These are phyloP conservation scores for Drosophila multiciliata DNA, from an alignment of 2,888 invertebrate genomes.

Conservation along the genomic window DNA sequence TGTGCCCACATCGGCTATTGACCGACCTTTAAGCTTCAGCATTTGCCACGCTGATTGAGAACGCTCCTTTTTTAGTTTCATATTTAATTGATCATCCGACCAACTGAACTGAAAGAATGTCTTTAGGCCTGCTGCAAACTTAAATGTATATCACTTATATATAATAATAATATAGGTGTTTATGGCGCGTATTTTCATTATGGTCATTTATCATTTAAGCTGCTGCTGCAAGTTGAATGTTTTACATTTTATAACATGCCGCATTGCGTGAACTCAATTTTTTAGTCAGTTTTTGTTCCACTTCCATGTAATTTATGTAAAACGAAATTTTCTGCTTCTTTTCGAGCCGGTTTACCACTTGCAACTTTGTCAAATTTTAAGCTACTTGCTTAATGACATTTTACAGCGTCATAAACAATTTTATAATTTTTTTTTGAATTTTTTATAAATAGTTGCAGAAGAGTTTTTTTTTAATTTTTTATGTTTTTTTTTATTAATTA, in stretches of 20 bases:
- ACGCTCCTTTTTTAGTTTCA: slow-evolving; percentile 7
- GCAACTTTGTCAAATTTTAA: slow-evolving; percentile 58
- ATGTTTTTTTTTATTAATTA: background rate
- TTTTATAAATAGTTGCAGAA: background rate
- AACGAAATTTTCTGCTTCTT: slow-evolving; percentile 22
- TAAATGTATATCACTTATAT: slow-evolving; percentile 21
- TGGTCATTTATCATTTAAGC: slow-evolving; percentile 63
- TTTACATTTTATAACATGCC: slow-evolving; percentile 67
- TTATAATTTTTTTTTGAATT: background rate
- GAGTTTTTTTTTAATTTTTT: background rate
- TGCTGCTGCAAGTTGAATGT: slow-evolving; percentile 59
- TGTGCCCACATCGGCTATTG: slow-evolving; percentile 35
- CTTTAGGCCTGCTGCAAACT: background rate
- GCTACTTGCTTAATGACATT: slow-evolving; percentile 54
- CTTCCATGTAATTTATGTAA: slow-evolving; percentile 54
- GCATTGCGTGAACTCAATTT: slow-evolving; percentile 58
- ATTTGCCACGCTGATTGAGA: slow-evolving; percentile 52
- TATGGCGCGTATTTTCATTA: slow-evolving; percentile 55
- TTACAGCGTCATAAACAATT: slow-evolving; percentile 20
- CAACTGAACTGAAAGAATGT: slow-evolving; percentile 14
- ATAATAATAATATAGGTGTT: slow-evolving; percentile 67
- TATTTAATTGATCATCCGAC: slow-evolving; percentile 25
- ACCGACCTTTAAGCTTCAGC: slow-evolving; percentile 49
- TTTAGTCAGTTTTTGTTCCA: slow-evolving; percentile 25
- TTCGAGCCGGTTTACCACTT: slow-evolving; percentile 54